Percentiles rank a stretch among this genome's conserved stretches.
Conservation (phyloP, 2,113 vertebrate genomes). For the Dunckerocampus dactyliophorus region DNA sequence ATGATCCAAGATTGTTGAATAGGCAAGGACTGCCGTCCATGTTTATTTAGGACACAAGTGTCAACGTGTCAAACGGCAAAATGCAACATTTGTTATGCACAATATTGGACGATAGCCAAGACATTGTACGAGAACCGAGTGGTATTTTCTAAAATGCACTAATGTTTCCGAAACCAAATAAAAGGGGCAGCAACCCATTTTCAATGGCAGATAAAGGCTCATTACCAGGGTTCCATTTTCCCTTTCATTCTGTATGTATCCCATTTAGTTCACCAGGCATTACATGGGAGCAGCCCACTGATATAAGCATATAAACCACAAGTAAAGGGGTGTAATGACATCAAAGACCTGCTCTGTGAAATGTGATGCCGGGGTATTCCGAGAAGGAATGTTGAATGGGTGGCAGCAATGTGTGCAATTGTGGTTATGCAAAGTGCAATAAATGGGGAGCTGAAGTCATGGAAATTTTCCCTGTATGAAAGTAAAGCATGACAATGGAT, state of each 20-base stretch:
- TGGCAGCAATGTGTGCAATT: constrained; percentile 52
- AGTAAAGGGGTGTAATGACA: constrained; percentile 59
- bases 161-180: constrained; percentile 8
- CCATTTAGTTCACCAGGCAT: constrained; percentile 32
- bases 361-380: constrained; percentile 57
- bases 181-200: neutral
- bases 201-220: constrained; percentile 22
- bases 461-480: constrained; percentile 69
- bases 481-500: constrained; percentile 74
- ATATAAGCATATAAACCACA: constrained; percentile 47
- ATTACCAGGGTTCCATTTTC: constrained; percentile 29
- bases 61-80: too few relatives aligned
- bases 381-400: constrained; percentile 60
- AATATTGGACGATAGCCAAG: too few relatives aligned
- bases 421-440: constrained; percentile 62
- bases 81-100: too few relatives aligned
- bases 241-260: constrained; percentile 27
- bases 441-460: constrained; percentile 68
- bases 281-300: constrained; percentile 43
- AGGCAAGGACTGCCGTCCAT: too few relatives aligned
- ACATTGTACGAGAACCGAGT: too few relatives aligned
- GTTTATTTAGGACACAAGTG: too few relatives aligned
- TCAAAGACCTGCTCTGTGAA: constrained; percentile 61
- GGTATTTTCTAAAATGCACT: too few relatives aligned
- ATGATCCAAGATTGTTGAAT: too few relatives aligned